A percentile compares a stretch with the other conserved stretches of the same genome.
Conservation (phyloP, 2,113 vertebrate genomes). For the Sander vitreus region DNA sequence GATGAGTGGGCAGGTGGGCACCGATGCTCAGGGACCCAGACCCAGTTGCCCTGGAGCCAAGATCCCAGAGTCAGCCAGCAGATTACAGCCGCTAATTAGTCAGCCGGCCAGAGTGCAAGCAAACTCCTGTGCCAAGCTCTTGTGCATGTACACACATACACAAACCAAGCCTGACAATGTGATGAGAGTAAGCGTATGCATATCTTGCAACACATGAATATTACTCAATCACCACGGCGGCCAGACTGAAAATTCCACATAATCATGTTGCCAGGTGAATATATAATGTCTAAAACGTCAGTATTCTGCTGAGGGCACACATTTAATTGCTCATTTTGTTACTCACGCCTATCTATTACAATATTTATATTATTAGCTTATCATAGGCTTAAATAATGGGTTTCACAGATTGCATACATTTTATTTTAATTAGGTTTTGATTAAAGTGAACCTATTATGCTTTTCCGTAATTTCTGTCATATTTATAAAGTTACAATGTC, state of each 20-base stretch:
- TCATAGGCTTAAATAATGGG: background rate
- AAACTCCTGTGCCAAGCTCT: slow-evolving; percentile 27
- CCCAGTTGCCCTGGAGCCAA: slow-evolving; percentile 42
- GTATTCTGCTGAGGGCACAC: slow-evolving; percentile 18
- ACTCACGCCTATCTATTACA: slow-evolving; percentile 18
- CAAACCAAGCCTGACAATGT: slow-evolving; percentile 5
- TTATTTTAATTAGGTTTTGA: background rate
- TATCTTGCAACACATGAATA: background rate
- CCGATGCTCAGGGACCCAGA: slow-evolving; percentile 26
- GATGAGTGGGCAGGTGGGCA: slow-evolving; percentile 58
- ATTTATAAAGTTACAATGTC: too few species aligned
- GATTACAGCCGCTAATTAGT: slow-evolving; percentile 70
- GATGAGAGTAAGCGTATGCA: slow-evolving; percentile 1
- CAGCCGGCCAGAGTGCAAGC: slow-evolving; percentile 51
- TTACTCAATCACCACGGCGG: background rate
- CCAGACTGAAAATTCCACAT: background rate
- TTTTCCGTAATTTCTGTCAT: too few species aligned
- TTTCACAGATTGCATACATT: background rate
- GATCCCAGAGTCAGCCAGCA: slow-evolving; percentile 48
- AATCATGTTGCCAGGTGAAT: slow-evolving; percentile 15
- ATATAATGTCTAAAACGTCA: background rate
- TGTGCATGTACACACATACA: background rate
- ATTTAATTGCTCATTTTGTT: slow-evolving; percentile 33
- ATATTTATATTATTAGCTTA: slow-evolving; percentile 9
- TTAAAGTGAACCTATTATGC: background rate